Percentiles rank a stretch among this genome's conserved stretches.
Evolutionary conservation across 1,140 invertebrate genomes (phyloP).

Genomic region (Ladona fulva): DNA sequence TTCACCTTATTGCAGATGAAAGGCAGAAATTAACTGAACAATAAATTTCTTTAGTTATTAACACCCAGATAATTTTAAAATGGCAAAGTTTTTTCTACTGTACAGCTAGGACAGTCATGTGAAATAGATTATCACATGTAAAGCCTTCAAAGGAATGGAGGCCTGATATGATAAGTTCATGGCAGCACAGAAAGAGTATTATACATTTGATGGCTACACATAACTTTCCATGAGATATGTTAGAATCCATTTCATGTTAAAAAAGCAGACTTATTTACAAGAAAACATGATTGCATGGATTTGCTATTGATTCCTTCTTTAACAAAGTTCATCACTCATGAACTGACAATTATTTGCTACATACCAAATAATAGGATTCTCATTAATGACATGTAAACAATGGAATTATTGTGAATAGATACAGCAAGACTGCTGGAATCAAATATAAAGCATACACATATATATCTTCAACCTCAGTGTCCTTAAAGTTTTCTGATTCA

Average conservation of each 20-base stretch:
- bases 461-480: background rate
- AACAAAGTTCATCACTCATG: too few species aligned
- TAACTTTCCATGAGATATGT: background rate
- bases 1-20: background rate
- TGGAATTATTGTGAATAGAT: background rate
- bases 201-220: background rate
- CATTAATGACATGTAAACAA: background rate
- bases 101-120: background rate
- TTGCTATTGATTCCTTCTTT: background rate
- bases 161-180: conserved; percentile 1
- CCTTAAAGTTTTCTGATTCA: background rate
- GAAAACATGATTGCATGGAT: background rate
- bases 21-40: background rate
- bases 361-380: too few species aligned
- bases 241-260: conserved; percentile 8
- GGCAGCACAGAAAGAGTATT: conserved; percentile 4
- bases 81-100: background rate
- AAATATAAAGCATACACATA: background rate
- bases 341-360: too few species aligned
- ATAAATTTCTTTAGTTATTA: background rate
- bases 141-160: background rate
- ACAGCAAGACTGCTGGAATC: background rate
- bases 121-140: background rate
- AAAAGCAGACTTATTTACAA: background rate
- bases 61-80: conserved; percentile 3